Percentiles rank a stretch among this genome's conserved stretches.
phyloP scores from a whole-genome alignment of 2,888 invertebrate genomes.

The Glyphotaelius pellucidus region DNA sequence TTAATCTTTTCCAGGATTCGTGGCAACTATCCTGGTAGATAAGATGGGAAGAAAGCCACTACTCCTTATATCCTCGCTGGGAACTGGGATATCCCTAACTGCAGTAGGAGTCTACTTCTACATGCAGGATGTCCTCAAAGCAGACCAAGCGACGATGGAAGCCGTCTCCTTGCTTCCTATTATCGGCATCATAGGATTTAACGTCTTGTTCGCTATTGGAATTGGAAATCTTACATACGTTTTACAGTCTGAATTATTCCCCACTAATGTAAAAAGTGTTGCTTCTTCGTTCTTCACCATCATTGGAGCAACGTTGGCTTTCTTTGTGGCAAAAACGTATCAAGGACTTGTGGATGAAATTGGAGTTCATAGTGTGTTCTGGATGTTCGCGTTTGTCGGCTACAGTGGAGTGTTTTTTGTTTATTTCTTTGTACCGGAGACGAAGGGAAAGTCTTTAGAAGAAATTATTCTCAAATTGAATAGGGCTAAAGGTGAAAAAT shows the following conservation, averaged over 20 bases:
- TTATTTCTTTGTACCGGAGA: slow-evolving; percentile 79
- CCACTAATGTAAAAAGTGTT: slow-evolving; percentile 80
- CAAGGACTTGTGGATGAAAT: slow-evolving; percentile 77
- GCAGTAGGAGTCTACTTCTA: slow-evolving; percentile 77
- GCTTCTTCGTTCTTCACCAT: slow-evolving; percentile 79
- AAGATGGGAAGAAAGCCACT: slow-evolving; percentile 77
- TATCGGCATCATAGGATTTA: slow-evolving; percentile 77
- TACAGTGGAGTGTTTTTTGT: slow-evolving; percentile 78
- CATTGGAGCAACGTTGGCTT: slow-evolving; percentile 77
- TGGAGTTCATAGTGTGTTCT: slow-evolving; percentile 79
- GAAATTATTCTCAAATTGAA: slow-evolving; percentile 74
- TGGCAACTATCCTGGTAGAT: slow-evolving; percentile 76
- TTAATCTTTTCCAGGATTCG: slow-evolving; percentile 71
- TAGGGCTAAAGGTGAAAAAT: slow-evolving; percentile 8
- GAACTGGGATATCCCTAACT: slow-evolving; percentile 76
- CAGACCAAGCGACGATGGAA: slow-evolving; percentile 70
- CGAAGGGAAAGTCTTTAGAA: slow-evolving; percentile 80
- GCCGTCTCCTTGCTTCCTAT: slow-evolving; percentile 76
- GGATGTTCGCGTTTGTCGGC: slow-evolving; percentile 77
- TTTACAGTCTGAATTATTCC: slow-evolving; percentile 81
- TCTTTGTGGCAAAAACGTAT: slow-evolving; percentile 79
- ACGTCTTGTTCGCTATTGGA: slow-evolving; percentile 79
- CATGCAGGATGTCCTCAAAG: slow-evolving; percentile 73
- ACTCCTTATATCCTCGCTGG: slow-evolving; percentile 76
- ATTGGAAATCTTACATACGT: slow-evolving; percentile 80